phyloP scores from a whole-genome alignment of 2,888 invertebrate species.

The Parasteatoda lunata region DNA sequence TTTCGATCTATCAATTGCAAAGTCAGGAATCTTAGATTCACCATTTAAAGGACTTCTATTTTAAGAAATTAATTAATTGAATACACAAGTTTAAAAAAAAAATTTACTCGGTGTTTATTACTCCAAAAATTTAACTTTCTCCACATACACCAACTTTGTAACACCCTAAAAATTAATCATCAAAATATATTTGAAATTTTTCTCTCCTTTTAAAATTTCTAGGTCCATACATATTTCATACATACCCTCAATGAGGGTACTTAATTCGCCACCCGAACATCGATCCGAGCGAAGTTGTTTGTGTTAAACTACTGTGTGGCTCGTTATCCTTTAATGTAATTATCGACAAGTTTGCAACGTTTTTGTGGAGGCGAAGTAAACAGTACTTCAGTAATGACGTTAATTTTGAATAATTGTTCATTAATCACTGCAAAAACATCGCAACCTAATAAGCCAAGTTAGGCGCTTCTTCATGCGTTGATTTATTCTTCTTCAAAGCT shows the following conservation, averaged over 20 bases:
- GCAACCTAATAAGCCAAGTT: constrained; percentile 27
- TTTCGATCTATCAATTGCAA: too few relatives aligned
- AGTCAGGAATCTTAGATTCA: too few relatives aligned
- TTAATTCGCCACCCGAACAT: constrained; percentile 3
- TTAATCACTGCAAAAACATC: constrained; percentile 58
- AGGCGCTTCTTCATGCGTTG: too few relatives aligned
- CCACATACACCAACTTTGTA: constrained; percentile 22
- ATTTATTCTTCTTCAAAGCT: too few relatives aligned
- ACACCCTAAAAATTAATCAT: constrained; percentile 47
- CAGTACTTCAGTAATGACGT: constrained; percentile 48
- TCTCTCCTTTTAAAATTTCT: constrained; percentile 11
- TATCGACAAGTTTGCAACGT: constrained; percentile 31
- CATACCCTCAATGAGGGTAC: not conserved
- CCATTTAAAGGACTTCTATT: constrained; percentile 3
- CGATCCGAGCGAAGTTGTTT: constrained; percentile 52
- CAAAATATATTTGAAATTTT: constrained; percentile 37
- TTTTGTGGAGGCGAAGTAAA: not conserved
- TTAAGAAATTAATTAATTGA: constrained; percentile 49
- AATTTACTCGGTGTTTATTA: constrained; percentile 12
- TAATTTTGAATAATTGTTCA: constrained; percentile 65
- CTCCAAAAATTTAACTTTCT: constrained; percentile 34
- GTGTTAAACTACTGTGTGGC: constrained; percentile 33
- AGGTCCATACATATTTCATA: constrained; percentile 49
- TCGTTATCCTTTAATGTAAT: constrained; percentile 58
- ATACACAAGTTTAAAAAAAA: constrained; percentile 45